These are phyloP conservation scores for Dendrophyllia cribrosa DNA, from an alignment of 64 coral and sea anemone genomes.

Conservation along the genomic window DNA sequence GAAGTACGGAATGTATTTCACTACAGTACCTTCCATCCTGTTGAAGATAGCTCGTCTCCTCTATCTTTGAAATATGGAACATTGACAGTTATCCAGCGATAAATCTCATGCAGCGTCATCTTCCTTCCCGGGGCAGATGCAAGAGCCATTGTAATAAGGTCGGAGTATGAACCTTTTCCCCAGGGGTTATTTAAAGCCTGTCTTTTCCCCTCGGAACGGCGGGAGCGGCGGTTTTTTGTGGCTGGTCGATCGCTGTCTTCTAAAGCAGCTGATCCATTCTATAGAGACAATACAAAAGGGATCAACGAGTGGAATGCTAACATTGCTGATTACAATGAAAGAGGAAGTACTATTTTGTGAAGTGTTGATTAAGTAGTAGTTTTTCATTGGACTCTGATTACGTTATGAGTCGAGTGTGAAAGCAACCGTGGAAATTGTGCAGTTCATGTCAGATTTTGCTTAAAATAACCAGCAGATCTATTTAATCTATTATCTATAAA, in stretches of 20 bases:
- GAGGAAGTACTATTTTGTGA: no score
- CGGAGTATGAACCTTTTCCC: constrained; percentile 57
- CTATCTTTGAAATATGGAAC: constrained; percentile 60
- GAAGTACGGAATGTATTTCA: neutral
- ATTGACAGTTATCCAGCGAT: constrained; percentile 58
- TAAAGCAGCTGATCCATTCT: neutral
- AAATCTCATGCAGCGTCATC: constrained; percentile 71
- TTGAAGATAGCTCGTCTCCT: constrained; percentile 37
- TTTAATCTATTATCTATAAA: no score
- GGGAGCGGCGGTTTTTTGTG: neutral
- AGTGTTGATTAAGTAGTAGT: no score
- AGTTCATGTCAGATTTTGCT: no score
- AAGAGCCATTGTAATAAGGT: constrained; percentile 66
- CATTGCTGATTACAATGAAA: no score
- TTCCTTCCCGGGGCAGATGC: constrained; percentile 33
- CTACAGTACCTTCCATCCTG: constrained; percentile 46
- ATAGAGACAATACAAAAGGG: neutral
- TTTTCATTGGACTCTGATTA: no score
- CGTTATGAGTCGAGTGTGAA: no score
- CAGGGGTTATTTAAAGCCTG: constrained; percentile 15
- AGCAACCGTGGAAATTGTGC: no score
- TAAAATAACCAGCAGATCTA: no score
- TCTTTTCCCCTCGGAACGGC: neutral
- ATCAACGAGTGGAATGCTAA: no score
- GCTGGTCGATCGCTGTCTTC: neutral